Evolutionary conservation across 2,888 invertebrate genomes (phyloP), one percentile per base, ranked within the genome.

Genomic region (Pardosa pseudoannulata): DNA sequence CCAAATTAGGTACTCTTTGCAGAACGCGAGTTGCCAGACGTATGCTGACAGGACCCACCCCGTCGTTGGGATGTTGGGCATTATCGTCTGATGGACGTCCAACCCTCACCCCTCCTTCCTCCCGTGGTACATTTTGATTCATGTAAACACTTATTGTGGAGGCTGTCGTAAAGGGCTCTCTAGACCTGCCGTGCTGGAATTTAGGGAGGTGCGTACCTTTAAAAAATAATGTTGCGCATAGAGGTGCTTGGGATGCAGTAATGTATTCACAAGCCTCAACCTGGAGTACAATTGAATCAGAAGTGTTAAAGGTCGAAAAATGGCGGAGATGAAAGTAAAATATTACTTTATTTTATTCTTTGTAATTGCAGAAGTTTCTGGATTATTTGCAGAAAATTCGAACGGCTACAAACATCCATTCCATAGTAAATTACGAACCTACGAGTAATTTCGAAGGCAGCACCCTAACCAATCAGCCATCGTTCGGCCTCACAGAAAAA

Each of bases 141-240:
- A 36, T 74, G 80, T 80, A 80, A 80, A 80, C 80, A 80, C 80
- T 80, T 67, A 80, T 80, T 80, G 80, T 80, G 46, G 67, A 27
- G 27, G 32, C 41, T 56, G 36, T 50, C 74, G 29, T 50, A 46
- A 73, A 80, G 67, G 46, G 56, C 73, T 73, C 80, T 80, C 41
- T 39, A 74, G 50, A 56, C 23, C 23, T 56, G 23, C 56, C 23
- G 23, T 56, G 19, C 16, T 23, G 56, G 23, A 56, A 56, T 56
- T 56, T 23, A 23, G 56, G 56, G 23, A 23, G 56, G 19, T 19
- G 23, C 23, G 6, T 19, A 19, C 6, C 19, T 6, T 19, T 56
- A 23, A 23, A 23, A 23, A 56, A 56, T 56, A 23, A 56, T 23
- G 23, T 23, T 56, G 16, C 56, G 3, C 16, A 2, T 11, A 23